These are phyloP conservation scores for Charaxes varanes DNA, from an alignment of 1,140 invertebrate species.

Conservation along the genomic window DNA sequence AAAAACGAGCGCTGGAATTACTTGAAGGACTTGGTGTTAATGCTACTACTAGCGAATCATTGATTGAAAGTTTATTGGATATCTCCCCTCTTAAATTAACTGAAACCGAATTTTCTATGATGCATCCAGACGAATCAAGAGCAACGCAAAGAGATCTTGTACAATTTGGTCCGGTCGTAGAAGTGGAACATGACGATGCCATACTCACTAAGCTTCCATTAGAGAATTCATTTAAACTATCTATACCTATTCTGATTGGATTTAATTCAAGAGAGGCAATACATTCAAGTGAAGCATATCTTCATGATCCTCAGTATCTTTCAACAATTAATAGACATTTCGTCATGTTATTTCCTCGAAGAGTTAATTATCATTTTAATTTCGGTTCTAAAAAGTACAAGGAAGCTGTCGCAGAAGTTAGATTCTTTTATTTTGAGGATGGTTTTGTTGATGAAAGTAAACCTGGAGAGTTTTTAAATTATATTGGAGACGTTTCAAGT, in stretches of 20 bases:
- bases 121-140: conserved; percentile 57
- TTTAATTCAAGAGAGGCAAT: conserved; percentile 69
- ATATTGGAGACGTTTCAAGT: conserved; percentile 39
- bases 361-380: conserved; percentile 54
- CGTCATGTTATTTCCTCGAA: conserved; percentile 57
- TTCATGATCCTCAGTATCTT: conserved; percentile 48
- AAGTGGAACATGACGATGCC: conserved; percentile 62
- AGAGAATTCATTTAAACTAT: conserved; percentile 45
- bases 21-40: conserved; percentile 45
- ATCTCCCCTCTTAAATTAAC: conserved; percentile 38
- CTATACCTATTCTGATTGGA: conserved; percentile 74
- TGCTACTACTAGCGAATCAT: conserved; percentile 44
- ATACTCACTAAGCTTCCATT: conserved; percentile 69
- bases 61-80: conserved; percentile 35
- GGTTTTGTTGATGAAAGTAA: conserved; percentile 59
- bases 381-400: conserved; percentile 52
- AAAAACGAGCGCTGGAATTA: conserved; percentile 43
- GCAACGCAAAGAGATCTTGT: conserved; percentile 47
- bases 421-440: conserved; percentile 72
- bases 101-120: conserved; percentile 38
- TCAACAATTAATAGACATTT: conserved; percentile 66
- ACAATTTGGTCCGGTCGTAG: conserved; percentile 69
- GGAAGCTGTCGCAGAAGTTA: conserved; percentile 63
- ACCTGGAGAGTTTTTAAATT: conserved; percentile 58
- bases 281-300: conserved; percentile 38